phyloP scores from a whole-genome alignment of 2,888 invertebrate genomes.

The Cheilosia pagana region DNA sequence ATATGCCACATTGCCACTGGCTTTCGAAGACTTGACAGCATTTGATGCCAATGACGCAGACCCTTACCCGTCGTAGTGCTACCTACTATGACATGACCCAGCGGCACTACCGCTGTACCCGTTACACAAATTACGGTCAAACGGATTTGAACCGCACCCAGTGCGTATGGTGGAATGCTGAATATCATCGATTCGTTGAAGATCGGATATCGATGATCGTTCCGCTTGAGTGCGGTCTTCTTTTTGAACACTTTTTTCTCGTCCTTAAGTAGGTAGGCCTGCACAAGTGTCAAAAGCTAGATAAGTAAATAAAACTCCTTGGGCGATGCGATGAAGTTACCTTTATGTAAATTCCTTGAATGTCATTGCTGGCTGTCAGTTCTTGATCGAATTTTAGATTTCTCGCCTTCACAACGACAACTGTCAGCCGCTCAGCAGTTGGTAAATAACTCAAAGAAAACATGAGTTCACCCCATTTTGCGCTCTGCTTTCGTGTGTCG shows the following conservation, averaged over 20 bases:
- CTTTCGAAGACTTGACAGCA: slow-evolving; percentile 90
- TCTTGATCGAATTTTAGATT: slow-evolving; percentile 86
- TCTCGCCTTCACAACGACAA: slow-evolving; percentile 88
- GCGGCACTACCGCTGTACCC: slow-evolving; percentile 85
- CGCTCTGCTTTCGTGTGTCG: slow-evolving; percentile 88
- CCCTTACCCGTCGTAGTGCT: slow-evolving; percentile 89
- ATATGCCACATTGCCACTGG: slow-evolving; percentile 95
- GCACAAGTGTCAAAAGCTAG: slow-evolving; percentile 61
- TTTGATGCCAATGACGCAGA: slow-evolving; percentile 92
- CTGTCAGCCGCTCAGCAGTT: slow-evolving; percentile 91
- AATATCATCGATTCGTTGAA: slow-evolving; percentile 95
- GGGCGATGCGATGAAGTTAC: slow-evolving; percentile 82
- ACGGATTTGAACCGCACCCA: slow-evolving; percentile 89
- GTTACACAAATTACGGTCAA: slow-evolving; percentile 86
- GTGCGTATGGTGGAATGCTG: slow-evolving; percentile 89
- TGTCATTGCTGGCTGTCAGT: slow-evolving; percentile 77
- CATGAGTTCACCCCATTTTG: slow-evolving; percentile 91
- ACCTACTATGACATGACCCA: slow-evolving; percentile 92
- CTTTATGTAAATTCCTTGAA: slow-evolving; percentile 91
- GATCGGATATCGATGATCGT: slow-evolving; percentile 88
- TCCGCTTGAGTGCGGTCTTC: slow-evolving; percentile 90
- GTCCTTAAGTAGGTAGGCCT: slow-evolving; percentile 91
- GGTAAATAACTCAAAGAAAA: slow-evolving; percentile 92
- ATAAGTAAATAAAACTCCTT: too few species aligned
- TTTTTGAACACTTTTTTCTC: slow-evolving; percentile 93